These are phyloP conservation scores for Solea solea DNA, from an alignment of 2,113 vertebrate genomes.

Conservation along the genomic window DNA sequence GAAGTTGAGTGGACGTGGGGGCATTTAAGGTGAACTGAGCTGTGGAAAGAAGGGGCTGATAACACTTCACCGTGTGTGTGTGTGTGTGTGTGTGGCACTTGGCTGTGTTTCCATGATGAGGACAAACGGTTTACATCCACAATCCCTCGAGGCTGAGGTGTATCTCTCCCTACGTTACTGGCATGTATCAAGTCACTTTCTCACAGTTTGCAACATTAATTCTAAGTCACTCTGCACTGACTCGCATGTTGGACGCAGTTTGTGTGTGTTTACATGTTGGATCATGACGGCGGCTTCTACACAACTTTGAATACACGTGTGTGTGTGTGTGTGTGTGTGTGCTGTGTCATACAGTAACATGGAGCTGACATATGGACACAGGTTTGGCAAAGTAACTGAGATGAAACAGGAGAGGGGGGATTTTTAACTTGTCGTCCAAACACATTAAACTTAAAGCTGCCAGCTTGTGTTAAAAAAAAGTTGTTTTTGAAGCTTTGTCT, in stretches of 20 bases:
- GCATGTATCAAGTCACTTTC: constrained; percentile 27
- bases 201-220: constrained; percentile 22
- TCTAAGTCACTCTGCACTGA: not conserved
- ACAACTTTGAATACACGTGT: constrained; percentile 10
- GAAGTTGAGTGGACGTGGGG: constrained; percentile 8
- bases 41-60: constrained; percentile 38
- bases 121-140: constrained; percentile 43
- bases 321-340: not conserved
- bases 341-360: not conserved
- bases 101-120: constrained; percentile 39
- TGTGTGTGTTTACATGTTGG: not conserved
- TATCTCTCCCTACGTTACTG: constrained; percentile 46
- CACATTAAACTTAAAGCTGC: not conserved
- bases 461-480: not conserved
- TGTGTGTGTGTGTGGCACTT: constrained; percentile 39
- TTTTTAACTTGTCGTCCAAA: not conserved
- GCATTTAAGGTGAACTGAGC: constrained; percentile 46
- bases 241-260: not conserved
- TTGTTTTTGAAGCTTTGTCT: not conserved
- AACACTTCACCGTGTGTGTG: not conserved
- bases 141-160: constrained; percentile 50
- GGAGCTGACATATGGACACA: not conserved
- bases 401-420: not conserved
- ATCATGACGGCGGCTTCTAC: constrained; percentile 7
- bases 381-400: constrained; percentile 11